Conservation (phyloP, 35 echinoderm and acorn worm genomes). For the Apostichopus parvimensis region DNA sequence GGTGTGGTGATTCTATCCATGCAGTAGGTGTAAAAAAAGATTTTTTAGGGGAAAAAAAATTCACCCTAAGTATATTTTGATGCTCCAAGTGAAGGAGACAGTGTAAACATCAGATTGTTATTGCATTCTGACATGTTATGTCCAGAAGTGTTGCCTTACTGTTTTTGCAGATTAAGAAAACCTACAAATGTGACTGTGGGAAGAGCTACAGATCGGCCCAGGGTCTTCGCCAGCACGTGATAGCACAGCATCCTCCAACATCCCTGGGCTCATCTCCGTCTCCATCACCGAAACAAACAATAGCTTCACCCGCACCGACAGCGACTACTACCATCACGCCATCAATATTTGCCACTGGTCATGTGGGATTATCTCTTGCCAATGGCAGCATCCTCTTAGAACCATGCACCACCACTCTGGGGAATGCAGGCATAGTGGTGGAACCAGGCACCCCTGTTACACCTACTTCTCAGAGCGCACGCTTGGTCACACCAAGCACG, state of each 20-base stretch:
- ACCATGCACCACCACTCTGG: slow-evolving; percentile 63
- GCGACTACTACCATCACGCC: slow-evolving; percentile 21
- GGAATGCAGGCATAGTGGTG: slow-evolving; percentile 60
- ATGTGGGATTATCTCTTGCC: slow-evolving; percentile 51
- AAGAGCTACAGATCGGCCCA: slow-evolving; percentile 94
- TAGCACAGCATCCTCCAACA: slow-evolving; percentile 70
- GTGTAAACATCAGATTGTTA: not conserved
- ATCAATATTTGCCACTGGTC: slow-evolving; percentile 21
- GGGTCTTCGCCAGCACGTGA: slow-evolving; percentile 87
- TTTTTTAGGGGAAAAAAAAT: no score
- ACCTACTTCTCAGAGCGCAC: slow-evolving; percentile 17
- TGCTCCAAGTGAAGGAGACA: no score
- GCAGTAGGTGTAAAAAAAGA: no score
- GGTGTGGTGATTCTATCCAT: no score
- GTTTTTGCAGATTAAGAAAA: slow-evolving; percentile 81
- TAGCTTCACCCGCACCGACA: slow-evolving; percentile 28
- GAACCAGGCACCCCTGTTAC: slow-evolving; percentile 73
- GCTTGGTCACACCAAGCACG: slow-evolving; percentile 23
- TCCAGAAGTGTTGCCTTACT: not conserved
- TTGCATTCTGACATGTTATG: not conserved
- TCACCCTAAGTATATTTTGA: no score
- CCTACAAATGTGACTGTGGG: slow-evolving; percentile 90
- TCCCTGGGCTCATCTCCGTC: slow-evolving; percentile 58
- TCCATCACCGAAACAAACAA: slow-evolving; percentile 58
- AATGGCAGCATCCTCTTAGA: slow-evolving; percentile 74